phyloP scores from a whole-genome alignment of 2,113 vertebrate genomes.

The Empidonax alnorum region DNA sequence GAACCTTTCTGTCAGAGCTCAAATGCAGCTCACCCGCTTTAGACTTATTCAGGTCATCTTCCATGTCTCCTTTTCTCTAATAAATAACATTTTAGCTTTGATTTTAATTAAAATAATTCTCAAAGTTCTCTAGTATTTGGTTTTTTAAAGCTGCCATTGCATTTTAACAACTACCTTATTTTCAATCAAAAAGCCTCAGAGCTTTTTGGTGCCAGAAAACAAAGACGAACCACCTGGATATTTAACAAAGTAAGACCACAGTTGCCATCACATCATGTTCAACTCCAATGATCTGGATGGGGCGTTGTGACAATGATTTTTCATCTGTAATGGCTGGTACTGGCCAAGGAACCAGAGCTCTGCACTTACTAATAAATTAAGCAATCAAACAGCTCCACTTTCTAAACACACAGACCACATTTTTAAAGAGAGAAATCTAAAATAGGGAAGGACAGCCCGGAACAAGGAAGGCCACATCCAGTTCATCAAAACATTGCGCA shows the following conservation, averaged over 20 bases:
- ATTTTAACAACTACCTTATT: not conserved
- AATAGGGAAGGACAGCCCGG: not conserved
- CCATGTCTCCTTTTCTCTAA: too few relatives aligned
- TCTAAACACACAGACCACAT: not conserved
- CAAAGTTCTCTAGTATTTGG: not conserved
- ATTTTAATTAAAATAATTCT: not conserved
- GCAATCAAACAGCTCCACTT: not conserved
- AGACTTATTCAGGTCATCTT: not conserved
- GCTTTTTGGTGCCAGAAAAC: not conserved
- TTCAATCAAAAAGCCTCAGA: not conserved
- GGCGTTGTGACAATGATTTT: fast-evolving
- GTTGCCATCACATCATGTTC: not conserved
- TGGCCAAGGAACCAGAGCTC: not conserved
- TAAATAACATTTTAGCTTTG: not conserved
- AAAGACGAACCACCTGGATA: not conserved
- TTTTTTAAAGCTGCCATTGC: not conserved
- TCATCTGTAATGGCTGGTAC: not conserved
- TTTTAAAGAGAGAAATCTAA: not conserved
- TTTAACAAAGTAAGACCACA: not conserved
- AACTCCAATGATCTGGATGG: not conserved
- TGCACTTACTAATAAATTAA: not conserved
- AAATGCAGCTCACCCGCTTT: not conserved
- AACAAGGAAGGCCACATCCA: not conserved
- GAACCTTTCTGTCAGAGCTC: not conserved
- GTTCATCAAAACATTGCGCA: not conserved